A percentile compares a stretch with the other conserved stretches of the same genome.
These are phyloP conservation scores for Poeciliopsis occidentalis DNA, from an alignment of 2,113 vertebrate species.

Conservation along the genomic window DNA sequence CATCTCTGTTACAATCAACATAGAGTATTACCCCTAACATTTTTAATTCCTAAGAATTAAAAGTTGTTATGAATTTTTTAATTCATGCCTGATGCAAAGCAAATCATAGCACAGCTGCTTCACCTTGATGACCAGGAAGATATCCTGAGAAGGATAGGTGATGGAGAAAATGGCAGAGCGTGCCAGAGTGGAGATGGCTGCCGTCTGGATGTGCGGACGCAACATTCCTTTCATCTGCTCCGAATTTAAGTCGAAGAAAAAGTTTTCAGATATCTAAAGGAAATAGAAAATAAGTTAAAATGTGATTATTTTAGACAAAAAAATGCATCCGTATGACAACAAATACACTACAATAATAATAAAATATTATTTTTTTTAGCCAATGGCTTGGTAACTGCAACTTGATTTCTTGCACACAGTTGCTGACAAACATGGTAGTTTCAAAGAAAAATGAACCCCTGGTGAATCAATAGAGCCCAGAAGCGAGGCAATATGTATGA, in stretches of 20 bases:
- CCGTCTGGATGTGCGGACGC: conserved; percentile 91
- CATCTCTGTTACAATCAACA: background rate
- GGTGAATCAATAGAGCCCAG: conserved; percentile 23
- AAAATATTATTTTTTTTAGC: background rate
- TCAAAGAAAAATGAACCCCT: conserved; percentile 29
- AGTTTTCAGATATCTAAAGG: conserved; percentile 96
- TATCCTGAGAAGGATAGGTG: conserved; percentile 97
- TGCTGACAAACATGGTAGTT: conserved; percentile 27
- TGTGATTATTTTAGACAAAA: background rate
- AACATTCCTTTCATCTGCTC: conserved; percentile 96
- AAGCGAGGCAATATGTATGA: conserved; percentile 21
- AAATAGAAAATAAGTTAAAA: conserved; percentile 6
- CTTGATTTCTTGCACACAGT: conserved; percentile 8
- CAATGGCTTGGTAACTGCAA: background rate
- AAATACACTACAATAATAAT: background rate
- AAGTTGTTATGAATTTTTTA: background rate
- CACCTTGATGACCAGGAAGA: conserved; percentile 98
- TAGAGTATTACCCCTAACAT: background rate
- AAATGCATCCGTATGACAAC: background rate
- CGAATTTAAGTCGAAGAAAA: conserved; percentile 98
- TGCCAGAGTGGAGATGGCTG: conserved; percentile 95
- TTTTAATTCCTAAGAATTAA: background rate
- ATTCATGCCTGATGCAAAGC: background rate
- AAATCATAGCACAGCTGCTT: conserved; percentile 34
- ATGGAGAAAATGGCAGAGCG: conserved; percentile 98